Base-by-base conservation (phyloP, 2,113 vertebrate genomes). In the Natator depressus region DNA sequence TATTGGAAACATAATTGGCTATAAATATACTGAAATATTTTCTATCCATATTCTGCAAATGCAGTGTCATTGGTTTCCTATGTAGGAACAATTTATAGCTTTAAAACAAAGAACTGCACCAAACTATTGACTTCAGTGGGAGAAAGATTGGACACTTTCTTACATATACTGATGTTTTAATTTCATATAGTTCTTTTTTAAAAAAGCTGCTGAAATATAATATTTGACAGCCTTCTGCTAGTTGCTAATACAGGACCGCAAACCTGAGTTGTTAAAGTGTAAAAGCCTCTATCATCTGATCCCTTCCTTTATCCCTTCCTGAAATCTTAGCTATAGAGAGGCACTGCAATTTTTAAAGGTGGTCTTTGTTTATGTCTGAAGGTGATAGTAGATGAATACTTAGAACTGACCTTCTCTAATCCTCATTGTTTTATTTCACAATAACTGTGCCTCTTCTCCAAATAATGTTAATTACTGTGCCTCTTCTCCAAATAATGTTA, bases 381-480 rank as follows among this genome's bases (percentile, higher is more conserved):
- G 76, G 11, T 35, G 81, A 29, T 7, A 59, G 49, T 10, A 80
- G 31, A 8, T 35, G 57, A 49, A 79, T 80, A 75, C 11, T 86
- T 72, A 35, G 47, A 4, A 59, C 3, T 88, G 85, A 54, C 27
- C 1, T 1, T 16, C 84, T 91, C n/a, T 57, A 38, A 81, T 24
- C 38, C 25, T 57, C 10, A 25, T 47, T 53, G 38, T 25, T 6
- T 57, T 50, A 10, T 1, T 0, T 82, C 0, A 0, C 25, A 54
- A 47, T 90, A 89, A 59, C 50, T 51, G 13, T 59, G 42, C 11
- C 38, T 29, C 82, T 20, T 8, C 22, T 49, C 6, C 10, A 53
- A 75, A 46, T 29, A 84, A 53, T 24, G 20, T 5, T 82, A 75
- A 87, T 90, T 90, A 59, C 50, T 51, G 13, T 59, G 42, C 11